These are phyloP conservation scores for Corythornis vintsioides DNA, from an alignment of 2,113 vertebrate genomes.

Conservation along the genomic window DNA sequence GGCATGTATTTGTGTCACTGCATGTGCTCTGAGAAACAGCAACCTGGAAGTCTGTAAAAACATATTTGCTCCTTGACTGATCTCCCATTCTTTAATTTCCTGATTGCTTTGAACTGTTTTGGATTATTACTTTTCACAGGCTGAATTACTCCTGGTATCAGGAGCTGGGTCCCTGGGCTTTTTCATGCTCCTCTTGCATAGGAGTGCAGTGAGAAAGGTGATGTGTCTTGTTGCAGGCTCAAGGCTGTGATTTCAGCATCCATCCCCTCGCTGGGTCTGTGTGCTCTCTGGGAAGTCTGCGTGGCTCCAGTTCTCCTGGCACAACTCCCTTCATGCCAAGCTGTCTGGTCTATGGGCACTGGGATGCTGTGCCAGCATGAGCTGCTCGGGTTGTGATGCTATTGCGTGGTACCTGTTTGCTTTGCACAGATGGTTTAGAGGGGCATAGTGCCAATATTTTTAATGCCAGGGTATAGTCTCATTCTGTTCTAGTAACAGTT, in stretches of 20 bases:
- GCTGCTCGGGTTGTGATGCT: not conserved
- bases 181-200: not conserved
- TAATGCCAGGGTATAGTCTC: not conserved
- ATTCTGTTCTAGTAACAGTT: fast-evolving
- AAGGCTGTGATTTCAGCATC: not conserved
- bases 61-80: not conserved
- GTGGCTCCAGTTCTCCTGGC: fast-evolving
- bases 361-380: not conserved
- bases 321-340: fast-evolving
- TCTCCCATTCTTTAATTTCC: not conserved
- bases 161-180: not conserved
- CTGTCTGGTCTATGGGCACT: fast-evolving
- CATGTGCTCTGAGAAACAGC: not conserved
- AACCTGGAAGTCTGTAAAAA: not conserved
- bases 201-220: not conserved
- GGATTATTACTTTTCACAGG: not conserved
- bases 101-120: not conserved
- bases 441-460: not conserved
- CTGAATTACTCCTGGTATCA: not conserved
- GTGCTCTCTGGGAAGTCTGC: not conserved
- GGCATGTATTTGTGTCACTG: not conserved
- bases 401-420: not conserved
- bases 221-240: not conserved
- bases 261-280: fast-evolving
- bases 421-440: not conserved